These are phyloP conservation scores for Crematogaster levior DNA, from an alignment of 2,888 invertebrate genomes.

Conservation along the genomic window DNA sequence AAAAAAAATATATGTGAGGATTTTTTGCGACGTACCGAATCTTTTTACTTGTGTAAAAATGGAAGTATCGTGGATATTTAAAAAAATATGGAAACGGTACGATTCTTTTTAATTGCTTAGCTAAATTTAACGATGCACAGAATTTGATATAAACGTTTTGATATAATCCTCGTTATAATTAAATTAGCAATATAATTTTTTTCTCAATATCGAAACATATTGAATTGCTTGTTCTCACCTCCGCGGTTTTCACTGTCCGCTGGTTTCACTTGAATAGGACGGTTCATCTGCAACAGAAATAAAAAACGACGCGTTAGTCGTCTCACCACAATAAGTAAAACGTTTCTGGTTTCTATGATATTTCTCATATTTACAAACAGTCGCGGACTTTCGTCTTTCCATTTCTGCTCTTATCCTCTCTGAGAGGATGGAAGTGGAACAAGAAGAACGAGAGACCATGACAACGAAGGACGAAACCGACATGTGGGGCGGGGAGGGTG, in stretches of 20 bases:
- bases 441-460: neutral
- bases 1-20: neutral
- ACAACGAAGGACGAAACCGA: neutral
- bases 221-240: conserved; percentile 89
- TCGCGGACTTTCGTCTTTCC: neutral
- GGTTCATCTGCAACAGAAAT: conserved; percentile 97
- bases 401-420: neutral
- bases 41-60: conserved; percentile 12
- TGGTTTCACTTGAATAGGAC: conserved; percentile 99
- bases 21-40: conserved; percentile 2
- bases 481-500: neutral
- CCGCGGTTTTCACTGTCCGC: conserved; percentile 99
- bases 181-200: conserved; percentile 15
- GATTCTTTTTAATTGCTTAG: neutral
- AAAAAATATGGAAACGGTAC: neutral
- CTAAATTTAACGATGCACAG: neutral
- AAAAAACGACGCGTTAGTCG: conserved; percentile 33
- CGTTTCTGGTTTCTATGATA: conserved; percentile 1
- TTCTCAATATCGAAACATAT: conserved; percentile 7
- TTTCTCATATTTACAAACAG: conserved; percentile 16
- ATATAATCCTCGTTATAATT: neutral
- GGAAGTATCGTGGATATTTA: neutral
- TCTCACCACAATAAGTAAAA: neutral
- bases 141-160: neutral
- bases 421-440: neutral